Evolutionary conservation across 2,113 vertebrate genomes (phyloP), one percentile per base, ranked within the genome.

Genomic region (Mobula birostris): DNA sequence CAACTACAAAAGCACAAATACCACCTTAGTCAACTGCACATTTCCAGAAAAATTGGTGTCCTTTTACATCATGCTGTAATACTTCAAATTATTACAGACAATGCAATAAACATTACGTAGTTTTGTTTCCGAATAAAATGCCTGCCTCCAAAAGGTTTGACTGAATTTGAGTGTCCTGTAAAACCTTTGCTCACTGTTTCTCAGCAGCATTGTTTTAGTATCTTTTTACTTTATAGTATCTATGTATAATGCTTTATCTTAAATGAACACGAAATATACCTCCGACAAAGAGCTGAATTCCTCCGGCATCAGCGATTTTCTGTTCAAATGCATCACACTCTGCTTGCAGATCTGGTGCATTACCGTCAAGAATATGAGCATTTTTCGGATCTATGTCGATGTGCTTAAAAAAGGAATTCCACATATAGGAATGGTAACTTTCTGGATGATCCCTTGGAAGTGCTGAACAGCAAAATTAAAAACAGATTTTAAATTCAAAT

Each of bases 371-470:
- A 95, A 98, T 97, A 94, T 98, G 97, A 94, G 97, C 97, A 68
- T 98, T 97, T 93, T 96, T 96, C 1, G 97, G 97, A 94, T 97
- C 97, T 96, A 98, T 98, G 94, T 98, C 97, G 94, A 98, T 96
- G 94, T 98, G 97, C 94, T 97, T 97, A 95, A 98, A 98, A 95
- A 98, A 97, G 94, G 97, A 97, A 96, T 97, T 98, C 97, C 97
- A 98, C 97, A 98, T 98, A 79, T 97, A 98, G 74, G 97, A 98
- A 94, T 98, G 97, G 94, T 98, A 98, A 95, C 97, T 98, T 95
- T 98, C 97, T 78, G 97, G 97, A 95, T 98, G 97, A 95, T 96
- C 97, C 96, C 97, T 97, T 40, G 97, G 97, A 95, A 98, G 97
- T 40, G 97, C 97, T 98, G 95, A 94, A 96, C 21, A 66, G 14